These are phyloP conservation scores for Chinchilla lanigera DNA, from an alignment of 2,113 vertebrate genomes.

Conservation along the genomic window DNA sequence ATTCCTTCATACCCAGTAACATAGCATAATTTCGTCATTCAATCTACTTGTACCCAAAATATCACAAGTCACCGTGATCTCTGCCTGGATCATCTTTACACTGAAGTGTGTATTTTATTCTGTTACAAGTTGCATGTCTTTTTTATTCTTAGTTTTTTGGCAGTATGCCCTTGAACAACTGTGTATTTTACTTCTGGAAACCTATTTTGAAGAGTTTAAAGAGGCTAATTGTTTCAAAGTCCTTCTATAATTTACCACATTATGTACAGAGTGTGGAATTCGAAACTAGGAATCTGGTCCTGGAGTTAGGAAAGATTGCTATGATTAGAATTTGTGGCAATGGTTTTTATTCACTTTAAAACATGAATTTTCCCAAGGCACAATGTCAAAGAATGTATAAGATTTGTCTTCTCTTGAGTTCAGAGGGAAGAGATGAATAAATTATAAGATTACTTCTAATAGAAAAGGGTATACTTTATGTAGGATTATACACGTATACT, in stretches of 20 bases:
- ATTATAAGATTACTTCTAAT: neutral
- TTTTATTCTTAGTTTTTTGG: neutral
- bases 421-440: neutral
- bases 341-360: slow-evolving; percentile 11
- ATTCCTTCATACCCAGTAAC: neutral
- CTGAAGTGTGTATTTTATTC: neutral
- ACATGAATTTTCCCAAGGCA: neutral
- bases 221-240: neutral
- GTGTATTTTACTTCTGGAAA: neutral
- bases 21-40: neutral
- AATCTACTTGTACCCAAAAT: neutral
- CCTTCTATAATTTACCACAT: neutral
- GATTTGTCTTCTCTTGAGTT: neutral
- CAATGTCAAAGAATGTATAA: neutral
- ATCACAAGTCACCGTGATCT: neutral
- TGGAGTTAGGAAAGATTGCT: neutral
- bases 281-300: neutral
- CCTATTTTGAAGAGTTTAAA: neutral
- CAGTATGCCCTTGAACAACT: neutral
- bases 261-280: neutral
- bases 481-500: neutral
- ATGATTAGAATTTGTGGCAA: neutral
- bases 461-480: neutral
- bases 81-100: neutral
- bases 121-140: neutral